Conservation (phyloP, 2,113 vertebrate genomes). For the Artemisiospiza belli region DNA sequence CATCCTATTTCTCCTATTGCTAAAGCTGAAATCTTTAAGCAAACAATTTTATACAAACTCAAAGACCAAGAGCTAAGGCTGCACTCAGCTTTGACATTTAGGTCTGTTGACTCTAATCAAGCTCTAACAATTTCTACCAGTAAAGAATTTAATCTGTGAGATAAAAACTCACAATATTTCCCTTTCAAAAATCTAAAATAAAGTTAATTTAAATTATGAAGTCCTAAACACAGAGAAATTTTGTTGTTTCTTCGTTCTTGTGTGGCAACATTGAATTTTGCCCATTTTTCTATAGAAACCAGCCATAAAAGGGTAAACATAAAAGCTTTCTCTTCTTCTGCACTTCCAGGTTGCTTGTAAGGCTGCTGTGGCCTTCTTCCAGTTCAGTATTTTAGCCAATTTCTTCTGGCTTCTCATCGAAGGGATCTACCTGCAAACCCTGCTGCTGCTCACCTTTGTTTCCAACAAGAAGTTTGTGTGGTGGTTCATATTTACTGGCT, state of each 20-base stretch:
- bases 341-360: conserved; percentile 80
- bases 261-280: background rate
- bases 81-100: background rate
- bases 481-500: conserved; percentile 88
- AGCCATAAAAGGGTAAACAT: background rate
- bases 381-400: conserved; percentile 89
- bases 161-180: rapidly evolving
- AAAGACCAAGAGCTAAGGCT: background rate
- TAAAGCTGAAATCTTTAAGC: background rate
- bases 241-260: background rate
- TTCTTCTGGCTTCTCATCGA: conserved; percentile 92
- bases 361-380: conserved; percentile 84
- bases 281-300: background rate
- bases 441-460: conserved; percentile 87
- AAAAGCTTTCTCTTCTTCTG: background rate
- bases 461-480: conserved; percentile 87
- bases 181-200: background rate
- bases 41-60: background rate
- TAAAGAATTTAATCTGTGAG: background rate
- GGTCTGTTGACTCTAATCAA: background rate
- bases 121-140: background rate
- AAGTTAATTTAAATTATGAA: background rate
- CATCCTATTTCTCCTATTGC: background rate
- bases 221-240: background rate
- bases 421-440: conserved; percentile 88